Conservation (phyloP, 2,797 vertebrate genomes). For the Taenioides sp. region DNA sequence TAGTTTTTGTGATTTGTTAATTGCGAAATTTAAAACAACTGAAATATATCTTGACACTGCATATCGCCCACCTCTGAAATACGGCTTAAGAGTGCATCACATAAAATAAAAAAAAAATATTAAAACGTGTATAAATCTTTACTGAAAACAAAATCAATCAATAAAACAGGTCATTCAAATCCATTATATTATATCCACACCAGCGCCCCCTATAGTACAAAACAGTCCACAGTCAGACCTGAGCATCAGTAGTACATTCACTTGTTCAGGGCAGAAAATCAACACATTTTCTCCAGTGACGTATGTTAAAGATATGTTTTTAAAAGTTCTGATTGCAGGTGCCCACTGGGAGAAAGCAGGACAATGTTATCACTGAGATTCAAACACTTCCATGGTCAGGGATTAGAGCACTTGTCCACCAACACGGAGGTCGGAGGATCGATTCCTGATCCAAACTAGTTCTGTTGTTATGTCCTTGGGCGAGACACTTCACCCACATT, state of each 20-base stretch:
- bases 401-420: too few species aligned
- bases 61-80: slow-evolving; percentile 25
- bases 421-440: too few species aligned
- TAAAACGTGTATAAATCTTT: slow-evolving; percentile 9
- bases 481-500: too few species aligned
- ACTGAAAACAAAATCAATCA: slow-evolving; percentile 29
- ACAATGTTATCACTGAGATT: neutral
- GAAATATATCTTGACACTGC: too few species aligned
- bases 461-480: too few species aligned
- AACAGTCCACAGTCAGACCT: slow-evolving; percentile 25
- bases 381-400: too few species aligned
- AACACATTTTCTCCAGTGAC: slow-evolving; percentile 25
- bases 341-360: neutral
- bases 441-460: too few species aligned
- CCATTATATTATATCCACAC: slow-evolving; percentile 3
- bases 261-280: slow-evolving; percentile 11
- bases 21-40: too few species aligned
- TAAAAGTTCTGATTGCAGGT: neutral
- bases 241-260: slow-evolving; percentile 57
- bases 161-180: slow-evolving; percentile 14
- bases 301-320: neutral
- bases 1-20: too few species aligned
- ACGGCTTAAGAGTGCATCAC: slow-evolving; percentile 49
- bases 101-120: slow-evolving; percentile 25
- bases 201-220: slow-evolving; percentile 2